A percentile compares a stretch with the other conserved stretches of the same genome.
These are phyloP conservation scores for Lasioglossum baleicum DNA, from an alignment of 1,140 invertebrate genomes.

Conservation along the genomic window DNA sequence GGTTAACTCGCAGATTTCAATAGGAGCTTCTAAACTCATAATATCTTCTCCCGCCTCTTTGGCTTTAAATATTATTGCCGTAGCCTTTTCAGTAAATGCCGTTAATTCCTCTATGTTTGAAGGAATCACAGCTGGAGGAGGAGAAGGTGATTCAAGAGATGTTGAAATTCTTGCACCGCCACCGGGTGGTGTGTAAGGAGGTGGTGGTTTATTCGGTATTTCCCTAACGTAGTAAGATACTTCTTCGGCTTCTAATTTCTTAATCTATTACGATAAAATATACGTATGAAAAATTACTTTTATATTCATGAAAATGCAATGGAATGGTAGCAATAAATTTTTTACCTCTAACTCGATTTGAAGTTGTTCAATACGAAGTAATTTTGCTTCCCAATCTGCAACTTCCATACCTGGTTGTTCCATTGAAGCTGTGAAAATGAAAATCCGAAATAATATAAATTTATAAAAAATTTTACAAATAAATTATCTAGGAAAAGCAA, in stretches of 20 bases:
- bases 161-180: constrained; percentile 65
- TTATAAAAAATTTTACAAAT: constrained; percentile 18
- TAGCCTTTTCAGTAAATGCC: constrained; percentile 76
- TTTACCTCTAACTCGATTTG: constrained; percentile 83
- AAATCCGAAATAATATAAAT: constrained; percentile 36
- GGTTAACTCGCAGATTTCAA: constrained; percentile 72
- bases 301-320: constrained; percentile 2
- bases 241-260: constrained; percentile 82
- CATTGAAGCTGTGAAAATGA: constrained; percentile 69
- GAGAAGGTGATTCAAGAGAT: constrained; percentile 67
- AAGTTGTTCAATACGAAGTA: constrained; percentile 81
- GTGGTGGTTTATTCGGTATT: constrained; percentile 87
- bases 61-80: constrained; percentile 76
- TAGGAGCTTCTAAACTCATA: constrained; percentile 71
- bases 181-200: constrained; percentile 84
- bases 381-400: constrained; percentile 76
- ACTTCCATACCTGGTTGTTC: constrained; percentile 76
- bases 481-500: constrained; percentile 65
- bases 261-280: constrained; percentile 77
- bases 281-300: constrained; percentile 11
- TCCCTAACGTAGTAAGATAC: constrained; percentile 83
- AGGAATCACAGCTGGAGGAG: constrained; percentile 75
- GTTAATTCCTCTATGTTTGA: constrained; percentile 78
- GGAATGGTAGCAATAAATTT: constrained; percentile 15
- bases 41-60: constrained; percentile 76